phyloP scores from a whole-genome alignment of 2,888 invertebrate species.

The Rhodophaea formosa region DNA sequence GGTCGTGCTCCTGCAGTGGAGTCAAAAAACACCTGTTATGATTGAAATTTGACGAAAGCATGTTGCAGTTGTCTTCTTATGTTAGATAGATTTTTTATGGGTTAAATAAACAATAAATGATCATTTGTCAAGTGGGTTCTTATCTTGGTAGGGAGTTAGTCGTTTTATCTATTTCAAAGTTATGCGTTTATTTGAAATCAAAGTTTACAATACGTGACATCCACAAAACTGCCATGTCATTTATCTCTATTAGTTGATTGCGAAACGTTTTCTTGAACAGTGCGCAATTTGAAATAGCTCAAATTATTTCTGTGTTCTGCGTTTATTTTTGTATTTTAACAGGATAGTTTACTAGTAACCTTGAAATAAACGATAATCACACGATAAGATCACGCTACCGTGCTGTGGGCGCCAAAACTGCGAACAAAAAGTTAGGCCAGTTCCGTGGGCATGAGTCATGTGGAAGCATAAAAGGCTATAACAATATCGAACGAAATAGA shows the following conservation, averaged over 20 bases:
- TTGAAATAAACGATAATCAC: slow-evolving; percentile 25
- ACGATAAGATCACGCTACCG: slow-evolving; percentile 8
- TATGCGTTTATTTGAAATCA: neutral
- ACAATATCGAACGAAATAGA: neutral
- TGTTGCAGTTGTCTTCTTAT: too few relatives aligned
- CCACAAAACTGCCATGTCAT: neutral
- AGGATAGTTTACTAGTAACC: slow-evolving; percentile 4
- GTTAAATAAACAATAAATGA: too few relatives aligned
- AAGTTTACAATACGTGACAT: neutral
- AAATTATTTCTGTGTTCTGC: neutral
- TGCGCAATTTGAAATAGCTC: neutral
- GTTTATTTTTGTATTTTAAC: neutral
- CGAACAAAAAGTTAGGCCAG: slow-evolving; percentile 7
- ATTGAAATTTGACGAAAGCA: too few relatives aligned
- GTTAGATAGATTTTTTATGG: too few relatives aligned
- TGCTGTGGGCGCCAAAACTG: slow-evolving; percentile 5
- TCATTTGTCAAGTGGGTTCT: neutral
- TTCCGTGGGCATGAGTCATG: slow-evolving; percentile 2
- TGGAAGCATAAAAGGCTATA: neutral
- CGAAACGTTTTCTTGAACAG: neutral
- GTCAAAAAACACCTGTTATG: too few relatives aligned
- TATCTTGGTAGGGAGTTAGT: neutral
- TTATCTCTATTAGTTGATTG: neutral
- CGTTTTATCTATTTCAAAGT: neutral
- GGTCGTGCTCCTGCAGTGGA: too few relatives aligned